Conservation (phyloP, 2,888 invertebrate species). For the Mayetiola destructor region DNA sequence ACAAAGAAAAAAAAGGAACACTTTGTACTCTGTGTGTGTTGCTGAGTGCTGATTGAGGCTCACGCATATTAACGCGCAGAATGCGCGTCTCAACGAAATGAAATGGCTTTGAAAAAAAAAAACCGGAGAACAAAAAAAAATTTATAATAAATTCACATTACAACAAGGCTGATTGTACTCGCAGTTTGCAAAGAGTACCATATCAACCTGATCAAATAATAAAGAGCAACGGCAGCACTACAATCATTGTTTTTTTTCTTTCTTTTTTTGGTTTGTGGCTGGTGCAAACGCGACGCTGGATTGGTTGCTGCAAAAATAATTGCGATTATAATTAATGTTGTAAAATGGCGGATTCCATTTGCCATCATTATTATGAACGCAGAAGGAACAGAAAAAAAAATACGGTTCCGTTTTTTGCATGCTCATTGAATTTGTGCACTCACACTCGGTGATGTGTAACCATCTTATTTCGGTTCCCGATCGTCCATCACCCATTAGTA, state of each 20-base stretch:
- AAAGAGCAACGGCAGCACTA: neutral
- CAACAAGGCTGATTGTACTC: neutral
- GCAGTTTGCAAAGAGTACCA: neutral
- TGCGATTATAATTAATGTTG: slow-evolving; percentile 6
- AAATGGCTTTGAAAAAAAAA: too few species aligned
- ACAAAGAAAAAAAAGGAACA: neutral
- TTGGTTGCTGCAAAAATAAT: slow-evolving; percentile 8
- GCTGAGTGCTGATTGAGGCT: too few species aligned
- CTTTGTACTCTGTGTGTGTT: neutral
- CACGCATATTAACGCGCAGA: too few species aligned
- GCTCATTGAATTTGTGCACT: neutral
- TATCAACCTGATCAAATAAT: neutral
- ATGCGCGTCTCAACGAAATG: too few species aligned
- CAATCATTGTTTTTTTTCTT: neutral
- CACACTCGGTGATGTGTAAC: too few species aligned
- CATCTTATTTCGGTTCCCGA: too few species aligned
- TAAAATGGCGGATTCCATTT: slow-evolving; percentile 10
- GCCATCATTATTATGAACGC: slow-evolving; percentile 7
- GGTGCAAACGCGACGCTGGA: too few species aligned
- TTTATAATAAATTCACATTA: slow-evolving; percentile 1
- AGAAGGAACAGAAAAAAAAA: too few species aligned
- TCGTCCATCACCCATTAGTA: too few species aligned
- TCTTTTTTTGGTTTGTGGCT: too few species aligned
- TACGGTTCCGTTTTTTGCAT: slow-evolving; percentile 2
- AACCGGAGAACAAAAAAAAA: too few species aligned